Conservation (phyloP, 2,888 invertebrate genomes). For the Phoenoteleia sp. region DNA sequence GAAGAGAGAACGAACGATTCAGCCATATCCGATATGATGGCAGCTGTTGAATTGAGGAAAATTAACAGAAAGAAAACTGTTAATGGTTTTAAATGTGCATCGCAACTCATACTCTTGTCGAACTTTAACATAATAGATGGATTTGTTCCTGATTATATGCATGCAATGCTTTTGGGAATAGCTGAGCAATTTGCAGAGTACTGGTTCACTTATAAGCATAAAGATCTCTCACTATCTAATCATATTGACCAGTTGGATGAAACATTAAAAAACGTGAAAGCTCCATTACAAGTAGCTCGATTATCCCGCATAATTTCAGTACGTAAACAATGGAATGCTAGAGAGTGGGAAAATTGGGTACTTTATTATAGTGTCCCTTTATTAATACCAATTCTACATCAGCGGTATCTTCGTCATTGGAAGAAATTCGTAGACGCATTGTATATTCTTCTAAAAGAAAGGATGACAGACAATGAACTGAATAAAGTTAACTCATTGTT, state of each 20-base stretch:
- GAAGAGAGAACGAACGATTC: conserved; percentile 8
- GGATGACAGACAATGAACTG: conserved; percentile 12
- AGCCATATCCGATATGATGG: conserved; percentile 6
- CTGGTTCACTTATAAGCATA: conserved; percentile 40
- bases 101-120: conserved; percentile 35
- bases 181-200: conserved; percentile 58
- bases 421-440: conserved; percentile 4
- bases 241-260: not conserved
- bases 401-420: conserved; percentile 6
- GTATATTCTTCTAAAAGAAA: conserved; percentile 17
- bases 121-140: conserved; percentile 68
- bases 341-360: conserved; percentile 36
- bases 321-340: conserved; percentile 43
- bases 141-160: conserved; percentile 72
- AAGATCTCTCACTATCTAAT: not conserved
- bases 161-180: conserved; percentile 61
- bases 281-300: conserved; percentile 35
- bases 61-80: conserved; percentile 23
- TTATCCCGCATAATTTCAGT: conserved; percentile 20
- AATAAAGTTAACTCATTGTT: conserved; percentile 33
- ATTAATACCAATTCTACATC: not conserved
- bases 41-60: conserved; percentile 23
- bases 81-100: conserved; percentile 32
- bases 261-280: conserved; percentile 7
- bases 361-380: conserved; percentile 34